Evolutionary conservation across 2,113 vertebrate species (phyloP).

Genomic region (Narcine bancroftii): DNA sequence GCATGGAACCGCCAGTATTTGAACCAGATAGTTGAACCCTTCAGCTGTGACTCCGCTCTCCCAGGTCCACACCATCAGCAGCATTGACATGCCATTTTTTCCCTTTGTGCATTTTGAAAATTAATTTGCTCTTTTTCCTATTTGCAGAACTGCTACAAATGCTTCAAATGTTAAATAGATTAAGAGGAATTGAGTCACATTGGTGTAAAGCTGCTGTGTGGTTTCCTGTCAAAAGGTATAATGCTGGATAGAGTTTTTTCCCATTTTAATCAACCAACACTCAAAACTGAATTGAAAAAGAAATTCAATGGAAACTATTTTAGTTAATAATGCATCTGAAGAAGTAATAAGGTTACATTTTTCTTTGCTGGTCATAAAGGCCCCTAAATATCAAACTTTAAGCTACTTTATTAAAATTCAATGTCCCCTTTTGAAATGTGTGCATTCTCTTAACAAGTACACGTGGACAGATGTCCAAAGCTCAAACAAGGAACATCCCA

Average conservation of each 20-base stretch:
- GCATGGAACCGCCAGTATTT: no score
- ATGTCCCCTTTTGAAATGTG: background rate
- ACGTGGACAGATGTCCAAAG: background rate
- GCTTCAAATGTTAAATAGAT: background rate
- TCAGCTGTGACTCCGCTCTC: no score
- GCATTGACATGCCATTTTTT: no score
- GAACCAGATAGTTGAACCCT: no score
- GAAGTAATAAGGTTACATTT: background rate
- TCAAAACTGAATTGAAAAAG: background rate
- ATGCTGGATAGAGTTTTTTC: background rate
- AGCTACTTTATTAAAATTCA: background rate
- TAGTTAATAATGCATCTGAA: background rate
- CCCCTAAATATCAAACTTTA: background rate
- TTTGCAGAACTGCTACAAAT: background rate
- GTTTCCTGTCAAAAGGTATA: background rate
- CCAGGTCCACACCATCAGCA: no score
- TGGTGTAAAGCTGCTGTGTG: background rate
- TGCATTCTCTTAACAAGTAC: background rate
- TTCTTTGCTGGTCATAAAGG: background rate
- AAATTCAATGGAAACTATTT: conserved; percentile 14
- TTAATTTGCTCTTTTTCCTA: background rate
- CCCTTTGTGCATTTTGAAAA: background rate
- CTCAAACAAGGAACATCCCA: background rate
- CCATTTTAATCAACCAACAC: background rate
- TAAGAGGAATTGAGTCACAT: background rate